These are phyloP conservation scores for Lytechinus variegatus DNA, from an alignment of 35 echinoderm and acorn worm genomes.

Conservation along the genomic window DNA sequence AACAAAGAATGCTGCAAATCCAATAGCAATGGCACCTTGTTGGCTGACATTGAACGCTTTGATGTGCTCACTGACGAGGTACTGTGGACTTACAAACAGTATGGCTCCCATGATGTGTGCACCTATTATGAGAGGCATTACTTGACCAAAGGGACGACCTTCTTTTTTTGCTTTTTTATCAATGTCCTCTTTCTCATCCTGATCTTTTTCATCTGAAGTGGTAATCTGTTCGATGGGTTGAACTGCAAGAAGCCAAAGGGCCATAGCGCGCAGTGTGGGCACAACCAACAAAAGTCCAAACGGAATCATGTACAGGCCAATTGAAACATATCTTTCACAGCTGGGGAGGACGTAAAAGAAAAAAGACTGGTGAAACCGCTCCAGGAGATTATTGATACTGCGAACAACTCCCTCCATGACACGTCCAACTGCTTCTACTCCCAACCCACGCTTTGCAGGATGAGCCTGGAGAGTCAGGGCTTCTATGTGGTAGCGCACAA, in stretches of 20 bases:
- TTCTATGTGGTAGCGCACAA: conserved; percentile 89
- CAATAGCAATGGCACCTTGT: conserved; percentile 65
- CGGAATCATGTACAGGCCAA: conserved; percentile 95
- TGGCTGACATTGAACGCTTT: conserved; percentile 63
- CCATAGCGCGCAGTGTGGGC: conserved; percentile 75
- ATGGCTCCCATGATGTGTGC: conserved; percentile 76
- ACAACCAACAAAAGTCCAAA: conserved; percentile 83
- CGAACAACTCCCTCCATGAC: conserved; percentile 88
- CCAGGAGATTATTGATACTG: conserved; percentile 92
- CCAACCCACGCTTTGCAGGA: conserved; percentile 16
- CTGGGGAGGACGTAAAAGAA: conserved; percentile 94
- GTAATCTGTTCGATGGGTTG: background rate
- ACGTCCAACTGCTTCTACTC: conserved; percentile 63
- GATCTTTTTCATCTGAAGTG: conserved; percentile 29
- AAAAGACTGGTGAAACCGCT: conserved; percentile 97
- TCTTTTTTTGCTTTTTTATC: background rate
- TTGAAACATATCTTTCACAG: conserved; percentile 87
- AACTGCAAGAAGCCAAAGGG: conserved; percentile 67
- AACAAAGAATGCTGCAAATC: conserved; percentile 72
- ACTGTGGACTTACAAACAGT: conserved; percentile 78
- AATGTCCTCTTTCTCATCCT: background rate
- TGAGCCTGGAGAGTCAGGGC: conserved; percentile 79
- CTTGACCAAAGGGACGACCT: conserved; percentile 62
- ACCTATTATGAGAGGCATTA: conserved; percentile 85
- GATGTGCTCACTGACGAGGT: conserved; percentile 65